Evolutionary conservation across 2,888 invertebrate species (phyloP).

Genomic region (Papilio demoleus): DNA sequence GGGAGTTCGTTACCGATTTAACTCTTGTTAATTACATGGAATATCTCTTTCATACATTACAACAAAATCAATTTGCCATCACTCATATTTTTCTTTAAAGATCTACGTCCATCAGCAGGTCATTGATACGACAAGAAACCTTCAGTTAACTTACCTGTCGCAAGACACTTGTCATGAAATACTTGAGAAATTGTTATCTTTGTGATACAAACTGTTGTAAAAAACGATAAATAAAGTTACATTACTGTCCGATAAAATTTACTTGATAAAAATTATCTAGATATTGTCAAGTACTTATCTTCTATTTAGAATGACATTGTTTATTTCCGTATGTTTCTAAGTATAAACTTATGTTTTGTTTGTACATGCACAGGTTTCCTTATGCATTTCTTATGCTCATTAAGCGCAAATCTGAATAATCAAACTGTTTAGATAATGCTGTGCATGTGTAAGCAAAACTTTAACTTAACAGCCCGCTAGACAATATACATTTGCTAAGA

Average conservation of each 20-base stretch:
- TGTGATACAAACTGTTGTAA: slow-evolving; percentile 28
- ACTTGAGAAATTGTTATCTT: slow-evolving; percentile 37
- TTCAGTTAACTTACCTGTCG: slow-evolving; percentile 3
- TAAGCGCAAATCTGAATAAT: no score
- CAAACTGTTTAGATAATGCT: no score
- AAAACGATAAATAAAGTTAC: slow-evolving; percentile 37
- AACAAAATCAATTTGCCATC: no score
- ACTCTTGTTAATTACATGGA: no score
- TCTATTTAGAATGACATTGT: not conserved
- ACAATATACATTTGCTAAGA: no score
- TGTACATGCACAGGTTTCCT: not conserved
- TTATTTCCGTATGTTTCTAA: not conserved
- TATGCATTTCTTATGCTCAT: not conserved
- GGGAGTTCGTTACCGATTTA: no score
- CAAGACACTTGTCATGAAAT: slow-evolving; percentile 24
- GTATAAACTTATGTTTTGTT: not conserved
- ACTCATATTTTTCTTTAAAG: not conserved
- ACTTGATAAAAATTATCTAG: slow-evolving; percentile 21
- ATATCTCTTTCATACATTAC: no score
- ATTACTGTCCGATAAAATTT: slow-evolving; percentile 30
- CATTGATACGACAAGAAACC: not conserved
- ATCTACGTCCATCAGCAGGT: not conserved
- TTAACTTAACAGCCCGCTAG: no score
- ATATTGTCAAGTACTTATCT: slow-evolving; percentile 1
- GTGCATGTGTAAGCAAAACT: no score